Percentiles rank a stretch among this genome's conserved stretches.
phyloP scores from a whole-genome alignment of 1,140 invertebrate genomes.

The Aphaenogaster ashmeadi region DNA sequence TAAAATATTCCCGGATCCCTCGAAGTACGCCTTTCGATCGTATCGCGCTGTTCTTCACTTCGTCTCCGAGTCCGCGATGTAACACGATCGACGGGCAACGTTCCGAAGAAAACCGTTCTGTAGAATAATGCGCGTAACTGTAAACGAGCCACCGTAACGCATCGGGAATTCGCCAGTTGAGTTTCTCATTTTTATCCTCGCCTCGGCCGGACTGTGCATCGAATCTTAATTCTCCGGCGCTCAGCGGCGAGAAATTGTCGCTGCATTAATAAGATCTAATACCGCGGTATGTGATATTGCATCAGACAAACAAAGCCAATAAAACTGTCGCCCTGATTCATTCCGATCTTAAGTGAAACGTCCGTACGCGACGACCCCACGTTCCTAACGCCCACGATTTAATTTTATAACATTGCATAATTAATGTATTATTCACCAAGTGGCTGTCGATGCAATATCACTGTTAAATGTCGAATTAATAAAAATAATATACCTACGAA shows the following conservation, averaged over 20 bases:
- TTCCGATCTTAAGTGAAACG: background rate
- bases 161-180: conserved; percentile 54
- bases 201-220: background rate
- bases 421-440: background rate
- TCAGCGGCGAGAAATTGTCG: background rate
- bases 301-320: background rate
- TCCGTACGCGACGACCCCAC: background rate
- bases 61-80: background rate
- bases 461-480: background rate
- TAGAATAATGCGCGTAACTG: conserved; percentile 68
- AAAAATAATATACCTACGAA: background rate
- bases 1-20: background rate
- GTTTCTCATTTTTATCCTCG: conserved; percentile 30
- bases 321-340: background rate
- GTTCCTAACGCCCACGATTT: background rate
- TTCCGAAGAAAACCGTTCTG: conserved; percentile 50
- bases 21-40: background rate
- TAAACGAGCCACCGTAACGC: conserved; percentile 65
- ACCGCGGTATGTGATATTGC: background rate
- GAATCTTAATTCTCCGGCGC: background rate
- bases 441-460: background rate
- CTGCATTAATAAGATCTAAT: conserved; percentile 17
- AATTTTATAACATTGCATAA: background rate
- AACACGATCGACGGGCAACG: conserved; percentile 25
- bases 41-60: background rate